Evolutionary conservation across 37 sponge, comb jelly and placozoan species (phyloP), one percentile per base, ranked within the genome.

Genomic region (Beroe forskalii): DNA sequence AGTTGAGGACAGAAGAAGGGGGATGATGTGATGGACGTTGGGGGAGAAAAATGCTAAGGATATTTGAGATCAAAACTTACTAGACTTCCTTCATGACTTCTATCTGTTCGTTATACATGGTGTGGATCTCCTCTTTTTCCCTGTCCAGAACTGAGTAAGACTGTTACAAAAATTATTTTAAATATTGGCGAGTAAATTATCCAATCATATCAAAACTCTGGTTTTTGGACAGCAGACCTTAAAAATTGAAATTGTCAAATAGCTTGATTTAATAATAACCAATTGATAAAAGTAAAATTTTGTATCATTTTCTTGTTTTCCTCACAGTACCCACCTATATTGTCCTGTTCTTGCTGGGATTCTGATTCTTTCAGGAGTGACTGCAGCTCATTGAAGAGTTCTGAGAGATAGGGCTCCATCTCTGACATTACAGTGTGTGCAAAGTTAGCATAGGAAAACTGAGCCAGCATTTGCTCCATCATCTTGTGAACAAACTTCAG

Each of bases 381-480:
- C 20, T 44, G 55, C 55, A 44, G 40, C 86, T 44, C 86, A 2
- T 23, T 27, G 33, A 41, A 41, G 55, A 80, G 27, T 14, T 80
- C 86, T 6, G 60, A 80, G 8, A 44, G 33, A 24, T 44, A 48
- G 0, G 48, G 55, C 60, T 80, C 86, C 48, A 80, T 80, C 86
- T 80, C 86, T 14, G 38, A 33, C 86, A 80, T 80, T 1, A 80
- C 86, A 1, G n/a, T 38, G 60, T 80, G 33, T 38, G 86, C 86
- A 37, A 80, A 80, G 86, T 80, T 80, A 23, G 86, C 86, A 55
- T 48, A 80, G 41, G 86, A 80, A 37, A 80, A 80, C 60, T 80
- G 86, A 1, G 86, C 86, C 27, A 80, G 27, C 86, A 80, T 80
- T 55, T 80, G 86, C 27, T 80, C 86, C 60, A 80, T 22, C 86